Conservation (phyloP, 2,113 vertebrate species). For the Struthidea cinerea region DNA sequence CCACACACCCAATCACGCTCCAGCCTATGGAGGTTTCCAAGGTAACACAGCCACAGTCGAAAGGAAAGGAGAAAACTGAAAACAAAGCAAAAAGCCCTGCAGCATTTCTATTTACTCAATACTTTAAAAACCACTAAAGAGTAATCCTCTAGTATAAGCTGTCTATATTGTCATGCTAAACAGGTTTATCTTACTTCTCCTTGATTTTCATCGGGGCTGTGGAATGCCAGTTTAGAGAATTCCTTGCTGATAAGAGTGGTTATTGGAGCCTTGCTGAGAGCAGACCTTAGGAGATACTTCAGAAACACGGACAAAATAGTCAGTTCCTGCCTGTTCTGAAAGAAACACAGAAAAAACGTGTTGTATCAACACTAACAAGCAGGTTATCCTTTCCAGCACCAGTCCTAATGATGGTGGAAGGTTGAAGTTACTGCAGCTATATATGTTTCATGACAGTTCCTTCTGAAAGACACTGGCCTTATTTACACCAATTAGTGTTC, state of each 20-base stretch:
- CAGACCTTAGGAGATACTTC: neutral
- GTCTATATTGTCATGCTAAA: constrained; percentile 2
- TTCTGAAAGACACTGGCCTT: neutral
- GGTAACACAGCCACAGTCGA: constrained; percentile 56
- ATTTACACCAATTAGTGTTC: neutral
- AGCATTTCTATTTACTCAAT: constrained; percentile 57
- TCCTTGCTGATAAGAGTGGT: neutral
- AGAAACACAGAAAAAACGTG: neutral
- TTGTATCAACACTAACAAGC: neutral
- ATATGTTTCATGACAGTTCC: neutral
- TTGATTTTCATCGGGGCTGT: neutral
- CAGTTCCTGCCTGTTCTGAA: neutral
- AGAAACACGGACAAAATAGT: neutral
- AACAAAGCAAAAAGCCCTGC: constrained; percentile 38
- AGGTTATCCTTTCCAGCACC: neutral
- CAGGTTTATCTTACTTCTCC: neutral
- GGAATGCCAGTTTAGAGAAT: neutral
- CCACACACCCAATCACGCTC: constrained; percentile 7
- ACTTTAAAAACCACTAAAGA: constrained; percentile 63
- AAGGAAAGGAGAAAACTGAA: neutral
- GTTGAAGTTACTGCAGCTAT: neutral
- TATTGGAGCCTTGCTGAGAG: neutral
- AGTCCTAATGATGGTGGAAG: neutral
- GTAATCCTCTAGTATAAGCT: constrained; percentile 29
- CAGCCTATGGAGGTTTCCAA: constrained; percentile 63